Base-by-base conservation (phyloP, 2,888 invertebrate species). In the Mycalesis mineus region DNA sequence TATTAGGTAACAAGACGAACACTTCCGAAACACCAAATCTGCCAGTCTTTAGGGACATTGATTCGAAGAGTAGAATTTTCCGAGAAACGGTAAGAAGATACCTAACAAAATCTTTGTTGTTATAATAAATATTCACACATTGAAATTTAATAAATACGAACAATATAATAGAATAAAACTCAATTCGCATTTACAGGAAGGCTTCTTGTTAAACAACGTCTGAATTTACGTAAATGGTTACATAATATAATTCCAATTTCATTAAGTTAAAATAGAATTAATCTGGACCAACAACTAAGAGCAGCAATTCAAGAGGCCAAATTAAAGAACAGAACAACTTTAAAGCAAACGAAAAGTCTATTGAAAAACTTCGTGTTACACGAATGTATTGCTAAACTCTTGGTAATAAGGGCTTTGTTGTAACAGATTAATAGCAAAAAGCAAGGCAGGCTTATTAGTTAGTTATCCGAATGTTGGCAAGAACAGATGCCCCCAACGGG, bases 251-350 rank as follows among this genome's bases (percentile, higher is more conserved):
- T 28, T 11, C 28, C 68, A 69, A 74, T 77, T 81, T 82, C 74
- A 82, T 84, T 83, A 81, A 75, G 77, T 81, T 70, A 69, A 78
- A 77, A 84, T 82, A 73, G 80, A 76, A 77, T 80, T 83, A 84
- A 86, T 86, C 81, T 83, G 67, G 70, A 72, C 74, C 70, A 68
- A 73, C 71, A 73, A 72, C 71, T 73, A 66, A 76, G 68, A 74
- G 65, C 64, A 73, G 73, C 80, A 22, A 22, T 80, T 87, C 85
- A 76, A 87, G 86, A 84, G 84, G 84, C 78, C 68, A 80, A 88
- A 86, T 86, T 88, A 77, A 81, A 85, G 80, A 85, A 84, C 84
- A 83, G 78, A 80, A 73, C 80, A 81, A 81, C 79, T 73, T 67
- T 65, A 65, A 68, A 65, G 60, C 63, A 65, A 61, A 44, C 52